Conservation (phyloP, 2,888 invertebrate species). For the Pristionchus mayeri region DNA sequence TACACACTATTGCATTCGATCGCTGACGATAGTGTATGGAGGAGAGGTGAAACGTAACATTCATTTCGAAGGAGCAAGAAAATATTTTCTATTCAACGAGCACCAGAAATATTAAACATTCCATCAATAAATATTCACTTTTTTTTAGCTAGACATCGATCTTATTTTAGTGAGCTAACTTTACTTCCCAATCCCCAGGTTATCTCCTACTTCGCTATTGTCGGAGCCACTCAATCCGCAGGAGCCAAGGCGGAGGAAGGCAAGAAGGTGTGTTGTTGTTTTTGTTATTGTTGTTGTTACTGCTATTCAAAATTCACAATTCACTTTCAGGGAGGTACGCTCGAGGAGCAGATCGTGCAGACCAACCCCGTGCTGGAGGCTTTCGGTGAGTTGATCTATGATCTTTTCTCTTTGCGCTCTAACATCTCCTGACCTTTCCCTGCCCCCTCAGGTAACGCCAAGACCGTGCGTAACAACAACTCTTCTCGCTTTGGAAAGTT, state of each 20-base stretch:
- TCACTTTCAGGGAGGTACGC: constrained; percentile 84
- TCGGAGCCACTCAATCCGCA: constrained; percentile 81
- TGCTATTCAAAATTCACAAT: too few relatives aligned
- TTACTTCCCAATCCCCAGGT: too few relatives aligned
- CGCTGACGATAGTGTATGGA: too few relatives aligned
- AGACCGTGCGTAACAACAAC: constrained; percentile 99
- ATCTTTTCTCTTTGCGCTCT: background rate
- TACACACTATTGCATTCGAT: background rate
- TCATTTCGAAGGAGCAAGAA: too few relatives aligned
- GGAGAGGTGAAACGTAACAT: too few relatives aligned
- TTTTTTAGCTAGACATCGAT: too few relatives aligned
- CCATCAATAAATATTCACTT: too few relatives aligned
- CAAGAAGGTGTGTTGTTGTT: constrained; percentile 64
- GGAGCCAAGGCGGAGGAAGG: constrained; percentile 52
- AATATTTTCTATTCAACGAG: too few relatives aligned
- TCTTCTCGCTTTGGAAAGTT: constrained; percentile 99
- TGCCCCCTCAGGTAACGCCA: constrained; percentile 84
- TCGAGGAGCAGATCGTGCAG: constrained; percentile 99
- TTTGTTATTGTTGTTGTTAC: too few relatives aligned
- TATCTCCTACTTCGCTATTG: constrained; percentile 93
- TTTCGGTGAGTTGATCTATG: constrained; percentile 79
- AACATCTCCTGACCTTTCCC: background rate
- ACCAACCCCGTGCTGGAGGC: constrained; percentile 89
- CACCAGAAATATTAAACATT: too few relatives aligned
- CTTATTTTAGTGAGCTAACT: too few relatives aligned